Base-by-base conservation (phyloP, 2,888 invertebrate species). In the Tolmerus cingulatus region DNA sequence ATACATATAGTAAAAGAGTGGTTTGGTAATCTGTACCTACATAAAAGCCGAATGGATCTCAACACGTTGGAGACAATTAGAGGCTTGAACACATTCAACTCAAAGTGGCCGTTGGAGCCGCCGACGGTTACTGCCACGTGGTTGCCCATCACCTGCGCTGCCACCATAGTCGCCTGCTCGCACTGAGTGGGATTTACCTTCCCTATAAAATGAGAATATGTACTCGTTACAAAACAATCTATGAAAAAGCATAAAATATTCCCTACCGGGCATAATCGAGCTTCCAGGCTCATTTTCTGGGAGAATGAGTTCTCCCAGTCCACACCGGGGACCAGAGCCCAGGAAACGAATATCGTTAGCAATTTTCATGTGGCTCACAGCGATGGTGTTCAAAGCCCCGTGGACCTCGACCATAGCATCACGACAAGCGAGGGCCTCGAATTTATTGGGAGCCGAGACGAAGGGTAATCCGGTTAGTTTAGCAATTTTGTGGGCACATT, bases 131-230 rank as follows among this genome's bases (percentile, higher is more conserved):
- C 95, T 0, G 99, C 98, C 43, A 98, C 97, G 92, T 99, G 97
- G 93, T 99, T 99, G 46, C 99, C 98, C 97, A 99, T 98, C 77
- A 99, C 98, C 92, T 97, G 97, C 1, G 97, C 97, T 9, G 96
- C 96, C 0, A 98, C 95, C 99, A 99, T 99, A 0, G 99, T 99
- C 55, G 99, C 93, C 0, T 99, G 96, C 92, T 99, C 99, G 93
- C 99, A 98, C 92, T 99, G 99, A 0, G 99, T 99, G 0, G 99
- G 99, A 93, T 99, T 99, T 86, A 99, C 98, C 93, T 99, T 99
- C 85, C 98, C 96, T 95, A 74, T 7, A 23, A 27, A 66, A 23
- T n/a, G 0, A 57, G 5, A 55, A 46, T 2, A 30, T 30, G 30
- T 16, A 16, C 43, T 78, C 5, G 2, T 23, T n/a, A 8, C 12